Percentiles rank a stretch among this genome's conserved stretches.
phyloP scores from a whole-genome alignment of 2,113 vertebrate species.

The Herpetotheres cachinnans region DNA sequence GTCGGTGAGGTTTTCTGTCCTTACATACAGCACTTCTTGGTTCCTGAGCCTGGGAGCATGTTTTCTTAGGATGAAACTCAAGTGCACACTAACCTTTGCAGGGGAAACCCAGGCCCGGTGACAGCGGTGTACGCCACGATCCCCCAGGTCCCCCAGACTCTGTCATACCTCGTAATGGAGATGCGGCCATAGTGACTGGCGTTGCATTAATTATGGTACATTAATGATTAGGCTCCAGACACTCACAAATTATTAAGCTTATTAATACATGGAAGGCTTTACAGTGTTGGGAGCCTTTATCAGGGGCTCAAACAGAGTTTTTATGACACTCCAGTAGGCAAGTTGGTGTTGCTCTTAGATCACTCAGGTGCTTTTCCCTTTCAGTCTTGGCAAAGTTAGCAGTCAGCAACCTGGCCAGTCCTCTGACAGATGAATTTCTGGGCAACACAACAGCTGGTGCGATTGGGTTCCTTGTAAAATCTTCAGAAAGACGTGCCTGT shows the following conservation, averaged over 20 bases:
- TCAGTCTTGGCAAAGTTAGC: neutral
- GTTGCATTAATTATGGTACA: neutral
- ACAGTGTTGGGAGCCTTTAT: neutral
- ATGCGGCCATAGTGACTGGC: neutral
- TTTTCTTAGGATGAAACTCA: neutral
- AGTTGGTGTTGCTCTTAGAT: neutral
- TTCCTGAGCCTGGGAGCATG: neutral
- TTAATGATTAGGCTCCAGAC: neutral
- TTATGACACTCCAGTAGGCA: neutral
- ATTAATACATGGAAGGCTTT: neutral
- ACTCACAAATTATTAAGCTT: neutral
- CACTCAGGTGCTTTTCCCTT: neutral
- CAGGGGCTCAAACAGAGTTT: neutral
- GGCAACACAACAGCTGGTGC: neutral
- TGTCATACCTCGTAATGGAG: neutral
- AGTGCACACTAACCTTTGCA: neutral
- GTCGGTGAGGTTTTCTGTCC: neutral
- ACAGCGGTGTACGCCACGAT: accelerated
- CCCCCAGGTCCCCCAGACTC: neutral
- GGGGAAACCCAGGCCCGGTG: neutral
- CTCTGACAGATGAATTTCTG: neutral
- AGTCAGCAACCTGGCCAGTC: neutral
- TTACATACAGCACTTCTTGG: neutral
- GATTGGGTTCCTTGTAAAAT: neutral
- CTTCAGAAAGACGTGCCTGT: neutral